Percentiles rank a stretch among this genome's conserved stretches.
These are phyloP conservation scores for Pycnomerus fuliginosus DNA, from an alignment of 2,888 invertebrate species.

Conservation along the genomic window DNA sequence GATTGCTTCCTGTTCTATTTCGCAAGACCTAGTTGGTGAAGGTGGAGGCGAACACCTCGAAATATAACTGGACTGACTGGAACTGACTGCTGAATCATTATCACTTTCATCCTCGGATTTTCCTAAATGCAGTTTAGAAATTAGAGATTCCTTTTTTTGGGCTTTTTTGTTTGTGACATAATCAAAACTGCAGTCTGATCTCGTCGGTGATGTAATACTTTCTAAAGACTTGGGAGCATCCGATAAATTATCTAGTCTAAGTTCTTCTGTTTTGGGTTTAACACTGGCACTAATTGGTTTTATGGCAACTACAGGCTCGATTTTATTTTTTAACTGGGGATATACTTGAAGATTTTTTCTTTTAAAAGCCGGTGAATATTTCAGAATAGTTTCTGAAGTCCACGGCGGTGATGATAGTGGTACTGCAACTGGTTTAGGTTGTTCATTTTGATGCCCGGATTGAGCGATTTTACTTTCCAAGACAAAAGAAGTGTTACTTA, in stretches of 20 bases:
- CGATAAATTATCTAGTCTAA: constrained; percentile 28
- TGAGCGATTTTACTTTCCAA: constrained; percentile 31
- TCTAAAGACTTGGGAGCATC: constrained; percentile 60
- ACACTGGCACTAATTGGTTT: background rate
- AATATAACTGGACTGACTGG: constrained; percentile 76
- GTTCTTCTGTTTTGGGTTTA: constrained; percentile 27
- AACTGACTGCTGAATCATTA: constrained; percentile 86
- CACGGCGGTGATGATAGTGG: constrained; percentile 45
- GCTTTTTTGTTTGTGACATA: constrained; percentile 36
- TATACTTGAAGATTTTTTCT: constrained; percentile 71
- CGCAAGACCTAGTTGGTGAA: constrained; percentile 57
- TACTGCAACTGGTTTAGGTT: constrained; percentile 30
- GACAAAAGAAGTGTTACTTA: constrained; percentile 54
- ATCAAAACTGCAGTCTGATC: constrained; percentile 61
- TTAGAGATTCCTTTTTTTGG: constrained; percentile 12
- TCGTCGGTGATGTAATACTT: constrained; percentile 60
- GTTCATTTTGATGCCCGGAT: constrained; percentile 38
- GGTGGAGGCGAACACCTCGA: constrained; percentile 74
- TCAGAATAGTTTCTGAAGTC: constrained; percentile 60
- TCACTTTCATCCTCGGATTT: constrained; percentile 67
- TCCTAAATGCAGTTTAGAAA: constrained; percentile 22
- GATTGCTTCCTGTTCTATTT: constrained; percentile 12
- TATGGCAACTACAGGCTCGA: constrained; percentile 1
- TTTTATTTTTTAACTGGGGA: constrained; percentile 32
- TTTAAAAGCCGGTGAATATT: constrained; percentile 82